A percentile compares a stretch with the other conserved stretches of the same genome.
phyloP scores from a whole-genome alignment of 2,888 invertebrate genomes.

The Malthinus seriepunctatus region DNA sequence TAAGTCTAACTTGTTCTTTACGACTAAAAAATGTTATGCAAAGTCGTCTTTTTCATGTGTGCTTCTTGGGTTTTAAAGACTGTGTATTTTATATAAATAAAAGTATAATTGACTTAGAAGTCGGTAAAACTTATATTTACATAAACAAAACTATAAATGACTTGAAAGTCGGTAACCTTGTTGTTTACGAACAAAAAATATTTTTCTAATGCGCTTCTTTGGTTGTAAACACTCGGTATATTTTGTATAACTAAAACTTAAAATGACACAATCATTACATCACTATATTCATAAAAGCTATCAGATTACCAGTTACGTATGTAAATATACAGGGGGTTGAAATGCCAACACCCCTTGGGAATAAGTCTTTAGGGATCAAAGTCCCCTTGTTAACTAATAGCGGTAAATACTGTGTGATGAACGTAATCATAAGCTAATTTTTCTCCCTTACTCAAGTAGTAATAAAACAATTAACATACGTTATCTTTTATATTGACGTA shows the following conservation, averaged over 20 bases:
- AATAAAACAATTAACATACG: conserved; percentile 54
- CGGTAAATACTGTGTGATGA: conserved; percentile 57
- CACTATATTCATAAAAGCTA: conserved; percentile 20
- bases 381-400: conserved; percentile 56
- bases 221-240: no score
- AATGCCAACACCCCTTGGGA: conserved; percentile 28
- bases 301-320: conserved; percentile 42
- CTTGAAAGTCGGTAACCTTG: no score
- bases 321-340: conserved; percentile 39
- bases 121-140: no score
- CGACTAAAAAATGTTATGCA: no score
- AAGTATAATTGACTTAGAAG: no score
- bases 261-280: conserved; percentile 15
- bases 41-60: no score
- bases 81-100: no score
- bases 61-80: no score
- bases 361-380: conserved; percentile 42
- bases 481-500: conserved; percentile 10
- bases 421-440: conserved; percentile 56
- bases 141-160: no score
- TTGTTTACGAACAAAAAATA: no score
- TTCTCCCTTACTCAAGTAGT: conserved; percentile 45
- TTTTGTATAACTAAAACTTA: not conserved
- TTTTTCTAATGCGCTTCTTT: no score
- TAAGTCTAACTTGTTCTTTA: no score